Base-by-base conservation (phyloP, 2,797 vertebrate species). In the Ataeniobius toweri region DNA sequence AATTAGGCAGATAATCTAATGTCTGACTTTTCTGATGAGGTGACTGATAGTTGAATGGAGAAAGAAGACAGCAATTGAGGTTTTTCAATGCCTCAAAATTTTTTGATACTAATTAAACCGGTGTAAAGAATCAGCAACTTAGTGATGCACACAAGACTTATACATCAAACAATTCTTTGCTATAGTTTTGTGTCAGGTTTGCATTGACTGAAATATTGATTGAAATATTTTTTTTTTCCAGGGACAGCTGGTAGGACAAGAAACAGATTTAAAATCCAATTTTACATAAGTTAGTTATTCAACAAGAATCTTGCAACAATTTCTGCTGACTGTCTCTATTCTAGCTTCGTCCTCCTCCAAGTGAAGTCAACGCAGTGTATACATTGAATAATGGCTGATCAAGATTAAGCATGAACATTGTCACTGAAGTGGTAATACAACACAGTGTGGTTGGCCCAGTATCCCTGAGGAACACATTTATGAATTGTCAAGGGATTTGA, bases 1-100 rank as follows among this genome's bases (percentile, higher is more conserved):
- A 39, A 70, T 63, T 78, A 75, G 53, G 74, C 72, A 44, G 72
- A 58, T 59, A 56, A 3, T 71, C 67, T 78, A 22, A 26, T 28
- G 46, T 82, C 51, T 31, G 55, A 75, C 50, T 51, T 68, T 67
- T 77, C 9, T 18, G 12, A n/a, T 36, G 36, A 16, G 20, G 5
- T 53, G 44, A 75, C 61, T 74, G 16, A 59, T 48, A 1, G 13
- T 0, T 41, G 31, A 31, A 24, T 14, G 28, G 6, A 26, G 59
- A 31, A 53, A 18, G 22, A 8, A 20, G 48, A 28, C 48, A 31
- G 26, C 50, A 20, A 16, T 39, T 67, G 31, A 67, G 16, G 28
- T 72, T 53, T 36, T 55, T 41, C 36, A n/a, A 24, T 41, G 65
- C 24, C 39, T 68, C 39, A 67, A 39, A 24, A 41, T 31, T 2